phyloP scores from a whole-genome alignment of 2,888 invertebrate genomes.

The Agonopterix heracliana region DNA sequence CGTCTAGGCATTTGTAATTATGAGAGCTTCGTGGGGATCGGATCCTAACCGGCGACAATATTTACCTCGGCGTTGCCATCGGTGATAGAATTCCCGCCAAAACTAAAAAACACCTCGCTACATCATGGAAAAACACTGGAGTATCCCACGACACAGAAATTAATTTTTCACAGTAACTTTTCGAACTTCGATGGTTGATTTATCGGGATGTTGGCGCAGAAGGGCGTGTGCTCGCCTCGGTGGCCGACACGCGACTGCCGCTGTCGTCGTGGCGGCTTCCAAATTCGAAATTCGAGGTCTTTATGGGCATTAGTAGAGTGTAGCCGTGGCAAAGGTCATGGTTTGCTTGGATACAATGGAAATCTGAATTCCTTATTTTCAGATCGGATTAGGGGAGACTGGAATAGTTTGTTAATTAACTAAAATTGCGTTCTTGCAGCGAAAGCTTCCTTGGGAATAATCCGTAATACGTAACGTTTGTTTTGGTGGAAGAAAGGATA shows the following conservation, averaged over 20 bases:
- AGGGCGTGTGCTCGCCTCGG: conserved; percentile 46
- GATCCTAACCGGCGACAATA: conserved; percentile 36
- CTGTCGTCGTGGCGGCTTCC: conserved; percentile 36
- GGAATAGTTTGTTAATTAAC: background rate
- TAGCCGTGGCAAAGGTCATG: conserved; percentile 59
- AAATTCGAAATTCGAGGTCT: conserved; percentile 58
- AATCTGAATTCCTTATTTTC: background rate
- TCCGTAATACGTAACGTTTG: too few relatives aligned
- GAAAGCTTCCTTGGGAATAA: too few relatives aligned
- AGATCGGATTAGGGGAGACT: background rate
- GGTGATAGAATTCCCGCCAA: conserved; percentile 37
- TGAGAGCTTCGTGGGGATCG: conserved; percentile 1
- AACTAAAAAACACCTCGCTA: conserved; percentile 34
- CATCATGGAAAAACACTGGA: conserved; percentile 24
- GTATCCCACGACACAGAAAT: conserved; percentile 9
- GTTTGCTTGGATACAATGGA: conserved; percentile 25
- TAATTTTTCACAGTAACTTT: conserved; percentile 8
- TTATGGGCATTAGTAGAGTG: conserved; percentile 47
- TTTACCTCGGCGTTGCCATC: conserved; percentile 60
- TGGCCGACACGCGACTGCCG: conserved; percentile 56
- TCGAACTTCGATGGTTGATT: conserved; percentile 4
- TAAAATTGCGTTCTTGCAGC: too few relatives aligned
- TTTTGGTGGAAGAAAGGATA: too few relatives aligned
- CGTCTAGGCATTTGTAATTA: conserved; percentile 20
- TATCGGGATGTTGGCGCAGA: background rate